Conservation (phyloP, 1,140 invertebrate species). For the Drosophila lowei region DNA sequence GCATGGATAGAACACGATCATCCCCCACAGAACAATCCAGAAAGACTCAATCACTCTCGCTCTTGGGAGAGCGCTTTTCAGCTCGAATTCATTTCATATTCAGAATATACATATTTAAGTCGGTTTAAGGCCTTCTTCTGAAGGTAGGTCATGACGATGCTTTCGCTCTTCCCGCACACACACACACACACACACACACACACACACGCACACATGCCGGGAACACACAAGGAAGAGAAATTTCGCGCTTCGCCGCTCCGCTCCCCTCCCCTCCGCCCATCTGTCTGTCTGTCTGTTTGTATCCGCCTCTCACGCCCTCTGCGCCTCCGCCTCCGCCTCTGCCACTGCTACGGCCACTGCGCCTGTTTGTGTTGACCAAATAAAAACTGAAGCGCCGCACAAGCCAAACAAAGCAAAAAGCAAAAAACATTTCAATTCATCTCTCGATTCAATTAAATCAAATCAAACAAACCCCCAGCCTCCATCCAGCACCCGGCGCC, state of each 20-base stretch:
- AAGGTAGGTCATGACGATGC: conserved; percentile 48
- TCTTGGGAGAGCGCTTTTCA: too few relatives aligned
- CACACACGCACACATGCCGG: background rate
- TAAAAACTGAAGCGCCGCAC: conserved; percentile 36
- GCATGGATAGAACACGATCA: too few relatives aligned
- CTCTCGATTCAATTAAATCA: conserved; percentile 24
- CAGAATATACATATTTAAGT: conserved; percentile 1
- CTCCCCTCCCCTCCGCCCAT: background rate
- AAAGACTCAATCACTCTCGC: too few relatives aligned
- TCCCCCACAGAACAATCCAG: too few relatives aligned
- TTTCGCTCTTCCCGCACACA: conserved; percentile 4
- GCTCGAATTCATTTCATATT: too few relatives aligned
- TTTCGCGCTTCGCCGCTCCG: conserved; percentile 22
- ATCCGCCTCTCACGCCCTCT: background rate
- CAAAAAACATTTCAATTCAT: too few relatives aligned
- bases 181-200: background rate
- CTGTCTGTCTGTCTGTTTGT: background rate
- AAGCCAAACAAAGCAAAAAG: conserved; percentile 15
- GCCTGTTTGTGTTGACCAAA: conserved; percentile 46
- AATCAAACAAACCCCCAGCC: conserved; percentile 29
- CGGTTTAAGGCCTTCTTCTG: conserved; percentile 7
- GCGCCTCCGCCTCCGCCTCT: background rate
- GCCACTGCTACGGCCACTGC: background rate
- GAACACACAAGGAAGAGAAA: conserved; percentile 51
- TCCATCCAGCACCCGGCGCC: background rate